Evolutionary conservation across 2,888 invertebrate genomes (phyloP).

Genomic region (Gortyna flavago): DNA sequence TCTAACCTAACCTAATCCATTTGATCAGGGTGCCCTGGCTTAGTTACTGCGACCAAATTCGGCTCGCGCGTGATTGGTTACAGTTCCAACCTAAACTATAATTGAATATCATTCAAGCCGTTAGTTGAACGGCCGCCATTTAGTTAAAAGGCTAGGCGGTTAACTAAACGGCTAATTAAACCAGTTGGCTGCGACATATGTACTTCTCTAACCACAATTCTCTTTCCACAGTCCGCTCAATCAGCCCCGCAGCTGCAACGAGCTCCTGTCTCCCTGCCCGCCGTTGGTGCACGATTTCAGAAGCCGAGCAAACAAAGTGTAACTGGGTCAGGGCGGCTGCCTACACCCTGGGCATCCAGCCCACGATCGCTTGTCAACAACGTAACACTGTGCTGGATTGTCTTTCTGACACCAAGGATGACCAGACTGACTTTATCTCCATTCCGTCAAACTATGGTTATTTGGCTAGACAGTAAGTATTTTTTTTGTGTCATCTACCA

Average conservation of each 20-base stretch:
- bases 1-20: too few relatives aligned
- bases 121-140: too few relatives aligned
- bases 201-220: neutral
- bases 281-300: constrained; percentile 91
- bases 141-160: too few relatives aligned
- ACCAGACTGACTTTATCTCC: constrained; percentile 90
- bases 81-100: too few relatives aligned
- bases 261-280: constrained; percentile 80
- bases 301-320: constrained; percentile 90
- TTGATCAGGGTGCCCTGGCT: too few relatives aligned
- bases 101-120: too few relatives aligned
- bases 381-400: constrained; percentile 87
- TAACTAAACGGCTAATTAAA: too few relatives aligned
- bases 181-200: too few relatives aligned
- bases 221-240: constrained; percentile 76
- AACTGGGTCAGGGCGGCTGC: constrained; percentile 90
- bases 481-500: too few relatives aligned
- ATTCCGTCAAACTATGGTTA: constrained; percentile 92
- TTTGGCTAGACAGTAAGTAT: constrained; percentile 90
- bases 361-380: constrained; percentile 88
- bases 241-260: constrained; percentile 72
- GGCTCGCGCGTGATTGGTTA: too few relatives aligned
- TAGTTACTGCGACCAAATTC: too few relatives aligned
- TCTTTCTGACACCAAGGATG: constrained; percentile 86
- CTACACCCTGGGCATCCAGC: constrained; percentile 90